A percentile compares a stretch with the other conserved stretches of the same genome.
Evolutionary conservation across 2,888 invertebrate genomes (phyloP).

Genomic region (Heliconius hortense): DNA sequence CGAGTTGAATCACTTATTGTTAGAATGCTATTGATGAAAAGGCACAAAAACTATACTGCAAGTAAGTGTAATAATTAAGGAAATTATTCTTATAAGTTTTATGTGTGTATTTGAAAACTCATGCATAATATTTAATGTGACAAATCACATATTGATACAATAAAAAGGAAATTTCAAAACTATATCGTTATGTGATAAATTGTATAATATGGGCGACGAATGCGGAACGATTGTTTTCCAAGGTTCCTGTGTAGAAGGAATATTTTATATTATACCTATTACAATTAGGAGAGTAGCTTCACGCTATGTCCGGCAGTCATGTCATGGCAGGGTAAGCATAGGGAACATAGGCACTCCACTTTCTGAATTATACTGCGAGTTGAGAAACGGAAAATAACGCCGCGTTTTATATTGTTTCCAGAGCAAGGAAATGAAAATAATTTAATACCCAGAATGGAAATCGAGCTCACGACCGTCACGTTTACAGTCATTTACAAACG

Average conservation of each 20-base stretch:
- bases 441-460: too few species aligned
- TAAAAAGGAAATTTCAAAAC: neutral
- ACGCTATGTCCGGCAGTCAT: too few species aligned
- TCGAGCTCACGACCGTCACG: neutral
- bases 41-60: neutral
- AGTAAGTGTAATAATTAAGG: neutral
- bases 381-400: too few species aligned
- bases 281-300: neutral
- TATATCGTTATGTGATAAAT: neutral
- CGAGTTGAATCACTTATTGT: too few species aligned
- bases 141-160: constrained; percentile 10
- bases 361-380: too few species aligned
- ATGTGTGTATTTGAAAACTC: neutral
- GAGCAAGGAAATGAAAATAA: too few species aligned
- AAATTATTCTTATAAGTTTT: too few species aligned
- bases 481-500: neutral
- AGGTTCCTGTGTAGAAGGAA: neutral
- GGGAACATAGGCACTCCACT: too few species aligned
- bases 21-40: neutral
- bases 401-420: too few species aligned
- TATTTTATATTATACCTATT: neutral
- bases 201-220: constrained; percentile 4
- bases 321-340: too few species aligned
- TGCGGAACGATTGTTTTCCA: neutral
- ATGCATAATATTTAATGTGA: neutral